Evolutionary conservation across 1,140 invertebrate genomes (phyloP).

Genomic region (Drosophila pruinosa): DNA sequence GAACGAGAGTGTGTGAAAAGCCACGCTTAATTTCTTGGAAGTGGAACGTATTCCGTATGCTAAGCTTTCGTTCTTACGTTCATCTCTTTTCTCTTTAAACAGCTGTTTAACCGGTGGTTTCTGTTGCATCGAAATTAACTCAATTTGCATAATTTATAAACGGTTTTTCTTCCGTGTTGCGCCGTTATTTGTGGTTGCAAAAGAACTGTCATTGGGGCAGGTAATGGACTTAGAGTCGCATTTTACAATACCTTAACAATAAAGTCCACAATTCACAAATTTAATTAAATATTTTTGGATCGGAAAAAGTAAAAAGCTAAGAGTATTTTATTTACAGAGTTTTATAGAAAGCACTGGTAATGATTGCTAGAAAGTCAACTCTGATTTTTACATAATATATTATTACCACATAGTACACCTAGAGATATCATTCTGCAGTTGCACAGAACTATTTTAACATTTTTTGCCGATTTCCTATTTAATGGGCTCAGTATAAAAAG

Average conservation of each 20-base stretch:
- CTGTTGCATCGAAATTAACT: conserved; percentile 41
- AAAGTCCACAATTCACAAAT: background rate
- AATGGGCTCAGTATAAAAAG: too few relatives aligned
- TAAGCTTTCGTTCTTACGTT: conserved; percentile 19
- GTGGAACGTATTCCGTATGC: conserved; percentile 53
- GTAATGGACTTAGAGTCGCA: conserved; percentile 36
- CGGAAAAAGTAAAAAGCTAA: too few relatives aligned
- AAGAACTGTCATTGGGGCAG: conserved; percentile 42
- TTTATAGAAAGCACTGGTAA: too few relatives aligned
- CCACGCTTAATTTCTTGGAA: conserved; percentile 48
- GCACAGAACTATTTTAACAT: too few relatives aligned
- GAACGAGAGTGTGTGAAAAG: background rate
- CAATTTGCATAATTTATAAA: conserved; percentile 20
- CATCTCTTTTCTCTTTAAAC: conserved; percentile 15
- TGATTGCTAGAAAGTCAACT: too few relatives aligned
- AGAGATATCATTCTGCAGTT: too few relatives aligned
- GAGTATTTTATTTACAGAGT: too few relatives aligned
- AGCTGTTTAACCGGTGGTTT: conserved; percentile 45
- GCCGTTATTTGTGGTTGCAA: background rate
- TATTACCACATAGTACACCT: too few relatives aligned
- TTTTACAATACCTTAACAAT: background rate
- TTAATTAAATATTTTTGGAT: too few relatives aligned
- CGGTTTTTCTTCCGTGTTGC: conserved; percentile 7
- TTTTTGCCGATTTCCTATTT: too few relatives aligned
- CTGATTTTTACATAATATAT: too few relatives aligned